Evolutionary conservation across 1,140 invertebrate genomes (phyloP), one percentile per base, ranked within the genome.

Genomic region (Aphaenogaster ashmeadi): DNA sequence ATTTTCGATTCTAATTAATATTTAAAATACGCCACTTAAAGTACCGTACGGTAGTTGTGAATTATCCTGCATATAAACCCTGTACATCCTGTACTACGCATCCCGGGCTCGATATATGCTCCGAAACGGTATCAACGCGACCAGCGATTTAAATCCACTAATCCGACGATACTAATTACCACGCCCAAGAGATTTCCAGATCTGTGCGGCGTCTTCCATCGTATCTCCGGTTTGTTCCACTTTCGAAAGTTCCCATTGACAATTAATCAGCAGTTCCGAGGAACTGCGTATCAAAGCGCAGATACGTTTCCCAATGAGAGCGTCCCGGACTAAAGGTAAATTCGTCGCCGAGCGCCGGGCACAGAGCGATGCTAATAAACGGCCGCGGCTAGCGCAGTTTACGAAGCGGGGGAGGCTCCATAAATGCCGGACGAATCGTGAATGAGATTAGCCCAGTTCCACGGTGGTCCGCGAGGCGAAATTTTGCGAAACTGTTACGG

Each of bases 401-500:
- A 84, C 80, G 41, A 71, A 66, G 50, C 74, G 58, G 50, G 75
- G 50, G 52, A 87, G 86, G 54, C 78, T 72, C 79, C 56, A 87
- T 87, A 87, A 87, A 84, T 84, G 78, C 72, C 38, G 66, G 85
- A 74, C 84, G 78, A 79, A 78, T 87, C 78, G 88, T 83, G 84
- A 87, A 87, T 83, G 67, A 87, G 88, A 89, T 89, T 89, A 89
- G 69, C 86, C 78, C 69, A 89, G 84, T 89, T 89, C 47, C 69
- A 52, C 56, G 78, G 27, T 36, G 47, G 56, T 87, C 64, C 58
- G 58, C 66, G 52, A 77, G 41, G 41, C 60, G 38, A 69, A 84
- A 78, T 88, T 88, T 88, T 54, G 74, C 33, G 72, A 74, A 87
- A 88, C 71, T 74, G 85, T 88, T 88, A 88, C 77, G 74, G 27